Evolutionary conservation across 2,888 invertebrate genomes (phyloP).

Genomic region (Sceliomorpha sp.): DNA sequence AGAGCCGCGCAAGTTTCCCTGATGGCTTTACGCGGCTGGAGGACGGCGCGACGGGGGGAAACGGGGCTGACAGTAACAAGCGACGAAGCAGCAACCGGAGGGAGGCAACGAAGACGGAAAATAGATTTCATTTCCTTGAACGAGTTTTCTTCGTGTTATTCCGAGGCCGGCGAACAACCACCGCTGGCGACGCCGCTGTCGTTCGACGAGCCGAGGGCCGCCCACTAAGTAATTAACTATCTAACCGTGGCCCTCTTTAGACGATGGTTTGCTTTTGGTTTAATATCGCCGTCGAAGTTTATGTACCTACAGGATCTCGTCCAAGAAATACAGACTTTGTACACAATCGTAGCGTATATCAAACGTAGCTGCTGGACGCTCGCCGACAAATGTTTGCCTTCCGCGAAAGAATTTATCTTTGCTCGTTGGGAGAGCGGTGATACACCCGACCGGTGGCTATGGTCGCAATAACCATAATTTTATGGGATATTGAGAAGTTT

Average conservation of each 20-base stretch:
- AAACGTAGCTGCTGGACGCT: conserved; percentile 22
- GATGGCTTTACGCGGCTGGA: conserved; percentile 7
- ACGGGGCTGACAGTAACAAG: conserved; percentile 35
- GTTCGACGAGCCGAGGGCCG: conserved; percentile 6
- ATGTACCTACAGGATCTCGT: conserved; percentile 25
- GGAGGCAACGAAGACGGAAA: conserved; percentile 12
- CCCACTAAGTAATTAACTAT: conserved; percentile 30
- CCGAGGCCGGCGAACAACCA: conserved; percentile 6
- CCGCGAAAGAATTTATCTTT: conserved; percentile 25
- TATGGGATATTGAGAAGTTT: too few species aligned
- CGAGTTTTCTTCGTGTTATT: conserved; percentile 24
- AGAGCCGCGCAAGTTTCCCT: conserved; percentile 29
- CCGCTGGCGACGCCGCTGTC: conserved; percentile 4
- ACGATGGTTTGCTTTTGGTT: conserved; percentile 33
- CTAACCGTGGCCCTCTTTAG: conserved; percentile 8
- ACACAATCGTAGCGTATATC: conserved; percentile 2
- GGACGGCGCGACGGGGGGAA: conserved; percentile 21
- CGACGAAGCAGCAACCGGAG: conserved; percentile 4
- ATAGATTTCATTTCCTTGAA: conserved; percentile 36
- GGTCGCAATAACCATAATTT: too few species aligned
- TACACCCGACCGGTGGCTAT: too few species aligned
- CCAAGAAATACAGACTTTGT: conserved; percentile 25
- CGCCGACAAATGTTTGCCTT: conserved; percentile 13
- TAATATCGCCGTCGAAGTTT: conserved; percentile 29
- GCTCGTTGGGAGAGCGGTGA: conserved; percentile 7